Evolutionary conservation across 2,797 vertebrate genomes (phyloP).

Genomic region (Syngnathus acus): DNA sequence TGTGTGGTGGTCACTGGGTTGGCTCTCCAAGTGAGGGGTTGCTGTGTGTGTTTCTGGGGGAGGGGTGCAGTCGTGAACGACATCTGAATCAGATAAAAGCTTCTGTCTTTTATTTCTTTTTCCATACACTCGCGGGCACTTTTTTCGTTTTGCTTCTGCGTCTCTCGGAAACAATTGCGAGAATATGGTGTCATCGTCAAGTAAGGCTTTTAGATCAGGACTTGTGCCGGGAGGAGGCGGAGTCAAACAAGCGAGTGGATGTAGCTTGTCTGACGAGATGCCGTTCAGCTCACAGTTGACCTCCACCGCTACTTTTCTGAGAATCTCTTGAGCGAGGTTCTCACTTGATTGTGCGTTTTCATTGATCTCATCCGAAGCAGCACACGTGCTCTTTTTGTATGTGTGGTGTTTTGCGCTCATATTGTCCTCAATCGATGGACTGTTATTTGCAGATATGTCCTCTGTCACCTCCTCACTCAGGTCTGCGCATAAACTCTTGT

Average conservation of each 20-base stretch:
- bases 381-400: constrained; percentile 11
- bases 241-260: constrained; percentile 44
- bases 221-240: constrained; percentile 46
- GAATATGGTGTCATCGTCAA: constrained; percentile 83
- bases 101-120: constrained; percentile 80
- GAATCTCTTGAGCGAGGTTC: constrained; percentile 46
- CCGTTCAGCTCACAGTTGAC: constrained; percentile 63
- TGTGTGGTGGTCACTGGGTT: constrained; percentile 63
- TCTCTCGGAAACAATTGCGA: constrained; percentile 86
- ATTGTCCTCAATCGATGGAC: constrained; percentile 37
- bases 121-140: constrained; percentile 83
- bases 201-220: constrained; percentile 68
- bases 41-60: constrained; percentile 42
- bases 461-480: constrained; percentile 30
- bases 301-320: constrained; percentile 49
- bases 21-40: constrained; percentile 61
- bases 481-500: constrained; percentile 21
- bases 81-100: constrained; percentile 33
- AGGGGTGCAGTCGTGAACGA: constrained; percentile 19
- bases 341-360: constrained; percentile 45
- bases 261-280: constrained; percentile 36
- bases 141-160: constrained; percentile 76
- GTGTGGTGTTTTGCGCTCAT: constrained; percentile 31
- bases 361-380: constrained; percentile 30
- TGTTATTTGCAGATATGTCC: constrained; percentile 30